phyloP scores from a whole-genome alignment of 2,797 vertebrate species.

The Lutra lutra region DNA sequence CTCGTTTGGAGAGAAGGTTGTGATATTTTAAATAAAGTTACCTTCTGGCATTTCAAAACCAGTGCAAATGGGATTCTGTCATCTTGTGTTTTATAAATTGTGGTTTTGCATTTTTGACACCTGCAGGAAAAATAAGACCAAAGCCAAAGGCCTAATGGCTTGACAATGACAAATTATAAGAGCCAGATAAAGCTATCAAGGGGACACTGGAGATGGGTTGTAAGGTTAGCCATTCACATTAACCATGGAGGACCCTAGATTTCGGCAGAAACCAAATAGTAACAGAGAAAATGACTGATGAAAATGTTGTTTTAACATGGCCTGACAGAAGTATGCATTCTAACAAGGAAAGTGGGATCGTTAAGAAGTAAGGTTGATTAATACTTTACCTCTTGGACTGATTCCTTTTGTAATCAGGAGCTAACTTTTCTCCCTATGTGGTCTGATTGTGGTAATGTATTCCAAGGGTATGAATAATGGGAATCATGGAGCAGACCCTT shows the following conservation, averaged over 20 bases:
- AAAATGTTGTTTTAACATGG: slow-evolving; percentile 73
- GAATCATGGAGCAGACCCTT: slow-evolving; percentile 58
- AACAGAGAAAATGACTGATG: slow-evolving; percentile 46
- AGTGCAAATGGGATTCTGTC: slow-evolving; percentile 84
- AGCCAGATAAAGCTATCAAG: slow-evolving; percentile 77
- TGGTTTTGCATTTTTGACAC: slow-evolving; percentile 86
- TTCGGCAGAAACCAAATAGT: slow-evolving; percentile 75
- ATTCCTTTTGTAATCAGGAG: slow-evolving; percentile 76
- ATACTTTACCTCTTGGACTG: slow-evolving; percentile 71
- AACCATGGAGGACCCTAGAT: slow-evolving; percentile 65
- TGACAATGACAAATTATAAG: slow-evolving; percentile 84
- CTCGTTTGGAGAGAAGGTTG: slow-evolving; percentile 85
- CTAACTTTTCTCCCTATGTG: slow-evolving; percentile 81
- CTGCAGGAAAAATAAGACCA: slow-evolving; percentile 83
- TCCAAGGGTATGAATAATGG: slow-evolving; percentile 69
- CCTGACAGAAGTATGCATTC: slow-evolving; percentile 60
- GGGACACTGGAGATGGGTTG: slow-evolving; percentile 73
- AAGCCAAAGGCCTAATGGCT: slow-evolving; percentile 78
- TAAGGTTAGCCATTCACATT: slow-evolving; percentile 79
- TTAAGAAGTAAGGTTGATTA: slow-evolving; percentile 74
- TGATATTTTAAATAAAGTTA: slow-evolving; percentile 88
- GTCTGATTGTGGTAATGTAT: slow-evolving; percentile 75
- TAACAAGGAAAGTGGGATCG: slow-evolving; percentile 75
- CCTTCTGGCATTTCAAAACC: slow-evolving; percentile 85
- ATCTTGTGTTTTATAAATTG: slow-evolving; percentile 84